These are phyloP conservation scores for Phytoseiulus persimilis DNA, from an alignment of 2,888 invertebrate genomes.

Conservation along the genomic window DNA sequence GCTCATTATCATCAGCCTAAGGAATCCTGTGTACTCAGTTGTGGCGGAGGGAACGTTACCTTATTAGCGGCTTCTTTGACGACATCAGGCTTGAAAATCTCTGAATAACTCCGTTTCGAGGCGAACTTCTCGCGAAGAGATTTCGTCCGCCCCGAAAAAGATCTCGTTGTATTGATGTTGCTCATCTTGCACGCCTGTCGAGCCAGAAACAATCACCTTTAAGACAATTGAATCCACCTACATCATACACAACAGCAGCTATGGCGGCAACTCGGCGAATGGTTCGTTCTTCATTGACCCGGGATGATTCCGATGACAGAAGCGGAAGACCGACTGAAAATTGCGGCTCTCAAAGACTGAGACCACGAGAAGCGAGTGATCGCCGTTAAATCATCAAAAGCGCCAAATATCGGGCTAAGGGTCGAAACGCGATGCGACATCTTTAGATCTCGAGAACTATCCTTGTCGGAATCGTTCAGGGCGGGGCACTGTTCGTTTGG, in stretches of 20 bases:
- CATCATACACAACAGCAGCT: neutral
- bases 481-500: too few species aligned
- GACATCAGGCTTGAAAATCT: constrained; percentile 45
- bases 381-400: too few species aligned
- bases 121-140: constrained; percentile 47
- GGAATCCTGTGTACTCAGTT: neutral
- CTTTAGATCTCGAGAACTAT: too few species aligned
- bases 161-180: constrained; percentile 29
- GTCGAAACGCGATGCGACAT: too few species aligned
- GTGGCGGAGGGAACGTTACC: constrained; percentile 7
- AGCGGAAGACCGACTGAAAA: too few species aligned
- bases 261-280: neutral
- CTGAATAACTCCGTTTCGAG: constrained; percentile 47
- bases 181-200: constrained; percentile 11
- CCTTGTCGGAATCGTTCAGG: too few species aligned
- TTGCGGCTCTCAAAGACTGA: too few species aligned
- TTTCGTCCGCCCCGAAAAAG: constrained; percentile 45
- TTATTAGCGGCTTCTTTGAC: constrained; percentile 31
- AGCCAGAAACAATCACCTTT: neutral
- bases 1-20: neutral
- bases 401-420: too few species aligned
- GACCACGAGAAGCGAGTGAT: too few species aligned
- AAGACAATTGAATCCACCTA: neutral
- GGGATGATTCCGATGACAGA: neutral
- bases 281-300: neutral